Base-by-base conservation (phyloP, 1,140 invertebrate species). In the Zaprionus africanus region DNA sequence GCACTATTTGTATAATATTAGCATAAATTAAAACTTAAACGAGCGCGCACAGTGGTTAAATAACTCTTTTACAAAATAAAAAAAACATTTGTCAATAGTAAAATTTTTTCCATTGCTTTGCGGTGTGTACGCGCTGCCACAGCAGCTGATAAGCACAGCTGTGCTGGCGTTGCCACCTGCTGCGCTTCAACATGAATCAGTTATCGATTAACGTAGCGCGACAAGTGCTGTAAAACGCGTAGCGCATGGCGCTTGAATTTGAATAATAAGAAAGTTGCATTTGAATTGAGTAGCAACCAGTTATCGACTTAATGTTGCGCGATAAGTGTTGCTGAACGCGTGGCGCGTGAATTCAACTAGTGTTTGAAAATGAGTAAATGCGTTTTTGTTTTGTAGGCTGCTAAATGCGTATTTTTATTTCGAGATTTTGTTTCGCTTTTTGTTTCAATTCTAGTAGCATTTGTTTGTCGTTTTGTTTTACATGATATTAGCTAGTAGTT, bases 341-440 rank as follows among this genome's bases (percentile, higher is more conserved):
- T 22, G 1, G 9, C 17, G 17, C 12, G 9, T 1, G 17, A 34
- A 51, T 54, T 54, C 15, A 41, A 46, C 46, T 2, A 28, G 12
- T 17, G 28, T 51, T 61, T 13, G 3, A 53, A 61, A 61, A 59
- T 34, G 1, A 58, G 57, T 49, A 62, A 34, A 70, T 53, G 56
- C 61, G 46, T 53, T 43, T 53, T 51, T 41, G 1, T 24, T 19
- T 57, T 67, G 49, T 90, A 88, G 85, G 85, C 85, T 90, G 85
- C 85, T 88, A 88, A 88, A 90, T 90, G 85, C 84, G 85, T 88
- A 86, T 91, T 90, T 46, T 90, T 90, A 82, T 90, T 86, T 86
- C 80, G 73, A 86, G 79, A 82, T 90, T 90, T 80, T 76, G 69
- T 82, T 81, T 83, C 67, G 72, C 82, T 81, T 81, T 78, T 78